A percentile compares a stretch with the other conserved stretches of the same genome.
Evolutionary conservation across 2,797 vertebrate genomes (phyloP).

Genomic region (Gila robusta): DNA sequence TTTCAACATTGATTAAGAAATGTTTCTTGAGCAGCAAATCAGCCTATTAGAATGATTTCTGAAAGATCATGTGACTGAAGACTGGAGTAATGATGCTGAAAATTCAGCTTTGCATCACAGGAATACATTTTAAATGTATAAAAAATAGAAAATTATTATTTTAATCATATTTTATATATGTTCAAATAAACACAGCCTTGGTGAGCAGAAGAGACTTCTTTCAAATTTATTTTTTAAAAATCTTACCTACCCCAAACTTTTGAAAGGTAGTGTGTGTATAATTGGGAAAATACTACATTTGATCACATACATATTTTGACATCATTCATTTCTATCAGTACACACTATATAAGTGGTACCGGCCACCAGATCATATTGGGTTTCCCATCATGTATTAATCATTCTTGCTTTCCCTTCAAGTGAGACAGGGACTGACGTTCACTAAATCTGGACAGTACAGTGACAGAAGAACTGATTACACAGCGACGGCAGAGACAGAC

Average conservation of each 20-base stretch:
- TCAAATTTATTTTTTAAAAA: neutral
- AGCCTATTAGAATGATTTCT: neutral
- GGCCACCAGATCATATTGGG: neutral
- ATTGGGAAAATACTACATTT: neutral
- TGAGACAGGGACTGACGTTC: neutral
- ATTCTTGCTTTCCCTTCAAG: neutral
- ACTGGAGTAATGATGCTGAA: too few relatives aligned
- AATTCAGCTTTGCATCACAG: too few relatives aligned
- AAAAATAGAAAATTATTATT: neutral
- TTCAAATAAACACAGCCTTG: too few relatives aligned
- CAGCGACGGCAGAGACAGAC: neutral
- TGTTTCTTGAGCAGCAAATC: neutral
- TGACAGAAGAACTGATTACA: neutral
- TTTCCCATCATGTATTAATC: constrained; percentile 10
- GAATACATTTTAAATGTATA: neutral
- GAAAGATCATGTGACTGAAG: too few relatives aligned
- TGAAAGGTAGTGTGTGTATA: neutral
- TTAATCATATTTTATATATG: too few relatives aligned
- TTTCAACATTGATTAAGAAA: neutral
- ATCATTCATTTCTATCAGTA: neutral
- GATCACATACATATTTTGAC: neutral
- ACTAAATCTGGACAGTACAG: constrained; percentile 26
- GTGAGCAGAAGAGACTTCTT: too few relatives aligned
- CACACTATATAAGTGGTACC: neutral
- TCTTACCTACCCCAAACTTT: neutral